Base-by-base conservation (phyloP, 2,888 invertebrate genomes). In the Tethea ocularis region DNA sequence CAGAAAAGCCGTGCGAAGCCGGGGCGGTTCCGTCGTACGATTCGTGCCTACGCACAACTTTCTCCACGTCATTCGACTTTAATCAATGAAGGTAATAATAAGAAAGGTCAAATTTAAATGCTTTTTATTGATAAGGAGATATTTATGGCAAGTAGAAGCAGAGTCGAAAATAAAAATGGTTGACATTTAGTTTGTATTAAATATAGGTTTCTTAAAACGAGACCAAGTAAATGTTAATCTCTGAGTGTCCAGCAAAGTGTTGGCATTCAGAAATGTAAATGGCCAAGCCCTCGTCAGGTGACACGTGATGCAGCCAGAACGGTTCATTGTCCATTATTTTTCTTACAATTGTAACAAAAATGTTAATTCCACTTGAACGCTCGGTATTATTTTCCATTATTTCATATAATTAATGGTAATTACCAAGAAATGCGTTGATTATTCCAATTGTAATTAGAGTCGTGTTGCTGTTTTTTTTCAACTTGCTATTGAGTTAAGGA, bases 401-500 rank as follows among this genome's bases (percentile, higher is more conserved):
- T 29, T 53, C 26, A 20, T 53, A n/a, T 46, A 26, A 29, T 51
- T 52, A 56, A 17, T 53, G 54, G 56, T 64, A 51, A 64, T 63
- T 59, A 57, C 46, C 23, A 23, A 46, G 56, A 29, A 53, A 53
- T 17, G 36, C 38, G 57, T 51, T 51, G 56, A 57, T 61, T 52
- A 62, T 60, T 60, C 56, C 54, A 52, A 53, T 59, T 22, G 56
- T 58, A 60, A 53, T 59, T 64, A 62, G 53, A 55, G 41, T 33
- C 38, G 41, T 2, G 56, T 62, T 63, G 29, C 29, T 17, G 15
- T 53, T 58, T 46, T 60, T 57, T 63, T 62, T 60, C 51, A 33
- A 59, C 60, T 61, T 60, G 57, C 58, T 57, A 57, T 60, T 64
- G 57, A 59, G 63, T 57, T 23, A 24, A 56, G 55, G 51, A 56